These are phyloP conservation scores for Percopsis transmontana DNA, from an alignment of 2,113 vertebrate species.

Conservation along the genomic window DNA sequence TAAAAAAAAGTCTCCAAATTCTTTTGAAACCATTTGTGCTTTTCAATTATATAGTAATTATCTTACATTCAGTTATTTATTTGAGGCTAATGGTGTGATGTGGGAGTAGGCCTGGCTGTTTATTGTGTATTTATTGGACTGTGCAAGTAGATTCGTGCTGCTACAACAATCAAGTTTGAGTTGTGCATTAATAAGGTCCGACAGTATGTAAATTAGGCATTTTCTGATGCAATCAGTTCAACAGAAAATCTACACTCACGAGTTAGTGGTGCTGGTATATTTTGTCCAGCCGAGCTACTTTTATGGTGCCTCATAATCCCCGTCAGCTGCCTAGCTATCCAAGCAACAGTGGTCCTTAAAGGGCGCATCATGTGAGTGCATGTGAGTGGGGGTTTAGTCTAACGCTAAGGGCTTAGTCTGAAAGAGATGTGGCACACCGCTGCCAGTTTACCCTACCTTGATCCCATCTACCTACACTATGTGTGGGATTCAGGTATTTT, in stretches of 20 bases:
- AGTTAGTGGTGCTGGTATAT: slow-evolving; percentile 32
- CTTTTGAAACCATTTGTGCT: too few species aligned
- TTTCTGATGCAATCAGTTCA: slow-evolving; percentile 16
- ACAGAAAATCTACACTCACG: not conserved
- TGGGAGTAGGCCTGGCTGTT: too few species aligned
- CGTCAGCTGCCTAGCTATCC: slow-evolving; percentile 75
- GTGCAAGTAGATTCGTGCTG: too few species aligned
- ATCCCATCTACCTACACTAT: too few species aligned
- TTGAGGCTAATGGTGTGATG: too few species aligned
- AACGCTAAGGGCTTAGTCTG: slow-evolving; percentile 17
- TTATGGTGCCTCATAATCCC: slow-evolving; percentile 69
- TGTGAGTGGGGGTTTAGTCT: slow-evolving; percentile 64
- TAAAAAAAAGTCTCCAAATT: too few species aligned
- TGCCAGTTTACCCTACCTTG: not conserved
- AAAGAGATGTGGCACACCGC: slow-evolving; percentile 32
- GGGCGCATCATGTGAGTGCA: slow-evolving; percentile 77
- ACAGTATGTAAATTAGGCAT: slow-evolving; percentile 9
- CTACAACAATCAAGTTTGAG: too few species aligned
- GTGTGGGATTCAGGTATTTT: too few species aligned
- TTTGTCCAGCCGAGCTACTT: slow-evolving; percentile 18
- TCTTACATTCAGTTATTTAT: too few species aligned
- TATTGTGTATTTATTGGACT: too few species aligned
- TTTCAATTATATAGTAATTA: too few species aligned
- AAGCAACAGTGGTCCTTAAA: slow-evolving; percentile 57
- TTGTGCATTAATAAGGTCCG: slow-evolving; percentile 31